Evolutionary conservation across 2,113 vertebrate genomes (phyloP), one percentile per base, ranked within the genome.

Genomic region (Capreolus pygargus): DNA sequence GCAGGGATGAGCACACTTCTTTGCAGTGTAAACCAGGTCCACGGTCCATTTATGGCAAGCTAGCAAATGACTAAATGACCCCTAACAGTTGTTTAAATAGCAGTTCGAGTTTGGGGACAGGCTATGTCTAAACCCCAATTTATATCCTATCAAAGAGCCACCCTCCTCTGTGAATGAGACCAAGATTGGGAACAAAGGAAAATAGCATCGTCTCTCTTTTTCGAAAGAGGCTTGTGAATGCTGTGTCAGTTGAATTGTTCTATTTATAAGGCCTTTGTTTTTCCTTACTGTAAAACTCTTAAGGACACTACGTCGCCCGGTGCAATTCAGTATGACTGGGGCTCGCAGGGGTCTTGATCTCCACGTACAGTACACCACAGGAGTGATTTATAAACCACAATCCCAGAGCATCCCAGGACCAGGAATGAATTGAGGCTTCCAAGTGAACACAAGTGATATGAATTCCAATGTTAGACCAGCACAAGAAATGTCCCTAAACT

Each of bases 381-480:
- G 97, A 97, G 98, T 98, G 98, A 99, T 98, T 99, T 99, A 98
- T 98, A 98, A 99, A 98, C 98, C 98, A 78, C 97, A 95, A 83
- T 94, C 98, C 98, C 98, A 97, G 97, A 98, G 98, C 98, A 98
- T 97, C 98, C 97, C 97, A 97, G 98, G 98, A 96, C 98, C 86
- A 57, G 89, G 97, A 98, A 97, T 94, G 98, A 98, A 98, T 97
- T 98, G 98, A 98, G 95, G 98, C 98, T 98, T 98, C 98, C 98
- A 98, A 98, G 98, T 97, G 98, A 98, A 98, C 98, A 98, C 98
- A 98, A 99, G 98, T 96, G 98, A 98, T 98, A 96, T 99, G 99
- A 98, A 99, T 99, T 98, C 98, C 98, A 98, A 95, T 98, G 98
- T 94, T 98, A 97, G 98, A 97, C 97, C 98, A 95, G 98, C 98